A percentile compares a stretch with the other conserved stretches of the same genome.
phyloP scores from a whole-genome alignment of 1,140 invertebrate species.

The Forficula auricularia region DNA sequence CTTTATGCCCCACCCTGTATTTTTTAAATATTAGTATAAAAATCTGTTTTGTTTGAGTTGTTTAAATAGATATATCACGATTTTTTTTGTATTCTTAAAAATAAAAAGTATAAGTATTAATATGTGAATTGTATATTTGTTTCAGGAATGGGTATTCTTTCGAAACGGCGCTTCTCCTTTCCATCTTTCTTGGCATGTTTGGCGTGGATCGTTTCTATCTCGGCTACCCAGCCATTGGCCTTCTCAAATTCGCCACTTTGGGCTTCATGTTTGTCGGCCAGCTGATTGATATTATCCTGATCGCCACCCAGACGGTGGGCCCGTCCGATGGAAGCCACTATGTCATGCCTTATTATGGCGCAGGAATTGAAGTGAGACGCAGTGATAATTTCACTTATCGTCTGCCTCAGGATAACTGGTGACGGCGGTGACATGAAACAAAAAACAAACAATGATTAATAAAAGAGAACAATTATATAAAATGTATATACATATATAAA shows the following conservation, averaged over 20 bases:
- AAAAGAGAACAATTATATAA: no score
- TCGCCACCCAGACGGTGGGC: constrained; percentile 78
- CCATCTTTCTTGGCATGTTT: constrained; percentile 92
- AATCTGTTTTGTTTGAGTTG: no score
- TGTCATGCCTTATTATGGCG: constrained; percentile 85
- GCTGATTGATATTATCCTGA: constrained; percentile 84
- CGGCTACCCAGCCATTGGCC: constrained; percentile 85
- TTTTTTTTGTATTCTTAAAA: no score
- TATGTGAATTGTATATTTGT: no score
- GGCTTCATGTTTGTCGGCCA: constrained; percentile 96
- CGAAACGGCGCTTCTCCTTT: constrained; percentile 78
- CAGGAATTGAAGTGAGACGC: constrained; percentile 57
- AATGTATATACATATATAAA: no score
- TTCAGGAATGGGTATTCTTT: constrained; percentile 83
- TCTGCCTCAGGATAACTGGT: constrained; percentile 67
- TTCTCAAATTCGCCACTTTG: constrained; percentile 86
- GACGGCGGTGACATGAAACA: constrained; percentile 10
- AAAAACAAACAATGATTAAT: no score
- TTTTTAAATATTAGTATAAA: no score
- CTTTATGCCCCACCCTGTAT: no score
- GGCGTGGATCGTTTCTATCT: constrained; percentile 94
- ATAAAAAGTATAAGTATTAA: no score
- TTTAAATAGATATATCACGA: no score
- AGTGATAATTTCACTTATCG: constrained; percentile 75
- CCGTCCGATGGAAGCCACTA: constrained; percentile 95